phyloP scores from a whole-genome alignment of 2,888 invertebrate species.

The Chirona hameri region DNA sequence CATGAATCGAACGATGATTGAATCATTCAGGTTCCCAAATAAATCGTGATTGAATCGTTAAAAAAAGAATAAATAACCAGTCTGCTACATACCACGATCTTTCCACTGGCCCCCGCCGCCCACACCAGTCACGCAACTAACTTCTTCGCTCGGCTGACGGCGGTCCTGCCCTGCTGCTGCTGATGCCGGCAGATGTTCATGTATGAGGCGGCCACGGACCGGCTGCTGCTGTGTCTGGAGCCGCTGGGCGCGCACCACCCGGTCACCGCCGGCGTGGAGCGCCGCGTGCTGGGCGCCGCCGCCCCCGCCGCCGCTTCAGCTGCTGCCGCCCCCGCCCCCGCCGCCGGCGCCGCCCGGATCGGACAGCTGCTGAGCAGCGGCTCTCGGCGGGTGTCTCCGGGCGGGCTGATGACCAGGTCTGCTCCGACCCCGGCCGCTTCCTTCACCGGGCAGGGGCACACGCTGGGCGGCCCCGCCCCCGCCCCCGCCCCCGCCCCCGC shows the following conservation, averaged over 20 bases:
- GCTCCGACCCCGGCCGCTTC: background rate
- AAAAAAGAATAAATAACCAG: no score
- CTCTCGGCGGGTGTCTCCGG: background rate
- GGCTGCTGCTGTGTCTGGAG: constrained; percentile 12
- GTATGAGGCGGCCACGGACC: background rate
- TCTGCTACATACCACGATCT: no score
- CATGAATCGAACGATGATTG: no score
- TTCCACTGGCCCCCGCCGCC: no score
- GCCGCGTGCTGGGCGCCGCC: background rate
- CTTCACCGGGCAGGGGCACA: constrained; percentile 1
- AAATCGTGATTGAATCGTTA: no score
- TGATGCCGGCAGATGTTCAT: background rate
- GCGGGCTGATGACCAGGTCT: background rate
- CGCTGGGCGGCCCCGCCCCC: constrained; percentile 9
- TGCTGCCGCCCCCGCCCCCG: background rate
- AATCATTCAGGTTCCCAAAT: no score
- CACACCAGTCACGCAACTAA: no score
- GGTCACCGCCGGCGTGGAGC: background rate
- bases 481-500: background rate
- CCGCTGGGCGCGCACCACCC: background rate
- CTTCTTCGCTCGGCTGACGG: no score
- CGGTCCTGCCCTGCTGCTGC: no score
- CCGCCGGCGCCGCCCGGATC: background rate
- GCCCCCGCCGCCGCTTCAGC: background rate
- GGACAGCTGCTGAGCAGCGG: background rate